Percentiles rank a stretch among this genome's conserved stretches.
These are phyloP conservation scores for Psophia crepitans DNA, from an alignment of 2,113 vertebrate species.

Conservation along the genomic window DNA sequence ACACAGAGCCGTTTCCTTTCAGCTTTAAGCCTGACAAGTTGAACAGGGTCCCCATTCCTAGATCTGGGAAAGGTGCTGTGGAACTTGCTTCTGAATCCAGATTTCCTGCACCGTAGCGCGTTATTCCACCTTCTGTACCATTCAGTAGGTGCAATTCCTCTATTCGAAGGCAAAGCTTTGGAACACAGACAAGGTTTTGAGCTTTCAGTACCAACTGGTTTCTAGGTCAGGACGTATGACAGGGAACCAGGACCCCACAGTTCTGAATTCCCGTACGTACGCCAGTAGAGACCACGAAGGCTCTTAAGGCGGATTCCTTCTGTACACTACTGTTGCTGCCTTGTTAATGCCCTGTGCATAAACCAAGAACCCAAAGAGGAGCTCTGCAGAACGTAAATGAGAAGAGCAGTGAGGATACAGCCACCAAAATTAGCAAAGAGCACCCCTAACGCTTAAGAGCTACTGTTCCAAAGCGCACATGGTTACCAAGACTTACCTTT, in stretches of 20 bases:
- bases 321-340: not conserved
- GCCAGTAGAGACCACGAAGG: not conserved
- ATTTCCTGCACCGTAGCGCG: accelerated
- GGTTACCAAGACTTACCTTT: slow-evolving; percentile 76
- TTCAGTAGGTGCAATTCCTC: not conserved
- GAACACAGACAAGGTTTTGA: accelerated
- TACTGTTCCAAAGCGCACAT: not conserved
- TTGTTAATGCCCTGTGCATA: not conserved
- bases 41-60: not conserved
- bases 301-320: not conserved
- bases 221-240: accelerated
- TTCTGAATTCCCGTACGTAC: accelerated
- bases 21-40: accelerated
- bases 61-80: not conserved
- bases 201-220: not conserved
- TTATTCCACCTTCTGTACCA: not conserved
- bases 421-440: not conserved
- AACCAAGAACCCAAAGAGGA: not conserved
- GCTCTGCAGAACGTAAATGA: not conserved
- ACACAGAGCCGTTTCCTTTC: accelerated
- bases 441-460: not conserved
- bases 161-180: not conserved
- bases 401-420: not conserved
- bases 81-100: not conserved
- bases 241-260: not conserved